phyloP scores from a whole-genome alignment of 1,140 invertebrate genomes.

The Hermetia illucens region DNA sequence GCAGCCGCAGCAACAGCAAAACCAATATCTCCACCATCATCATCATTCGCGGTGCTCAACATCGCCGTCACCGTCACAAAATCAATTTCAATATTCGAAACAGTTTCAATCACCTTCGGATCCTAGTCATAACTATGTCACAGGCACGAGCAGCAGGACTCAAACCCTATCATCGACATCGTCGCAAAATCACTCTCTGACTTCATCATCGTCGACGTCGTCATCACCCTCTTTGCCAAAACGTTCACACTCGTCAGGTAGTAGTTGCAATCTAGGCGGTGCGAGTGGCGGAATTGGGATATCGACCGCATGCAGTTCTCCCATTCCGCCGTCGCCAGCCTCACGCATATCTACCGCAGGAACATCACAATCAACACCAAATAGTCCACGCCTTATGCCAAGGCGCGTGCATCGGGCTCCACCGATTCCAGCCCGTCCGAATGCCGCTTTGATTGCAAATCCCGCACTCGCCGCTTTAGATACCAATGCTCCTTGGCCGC shows the following conservation, averaged over 20 bases:
- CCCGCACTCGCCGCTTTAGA: slow-evolving; percentile 16
- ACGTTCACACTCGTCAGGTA: too few relatives aligned
- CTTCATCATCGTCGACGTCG: slow-evolving; percentile 19
- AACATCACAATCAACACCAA: slow-evolving; percentile 42
- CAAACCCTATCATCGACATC: slow-evolving; percentile 11
- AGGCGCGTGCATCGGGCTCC: slow-evolving; percentile 39
- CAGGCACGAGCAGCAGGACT: not conserved
- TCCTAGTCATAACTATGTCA: too few relatives aligned
- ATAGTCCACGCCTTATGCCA: slow-evolving; percentile 51
- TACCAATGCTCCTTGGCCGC: slow-evolving; percentile 25
- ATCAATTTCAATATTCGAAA: slow-evolving; percentile 14
- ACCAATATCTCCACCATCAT: slow-evolving; percentile 10
- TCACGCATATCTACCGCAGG: slow-evolving; percentile 5
- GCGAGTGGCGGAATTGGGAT: not conserved
- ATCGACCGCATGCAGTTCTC: too few relatives aligned
- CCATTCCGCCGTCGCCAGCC: slow-evolving; percentile 14
- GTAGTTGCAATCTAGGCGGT: slow-evolving; percentile 6
- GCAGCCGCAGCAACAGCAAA: slow-evolving; percentile 11
- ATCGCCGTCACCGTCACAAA: slow-evolving; percentile 20
- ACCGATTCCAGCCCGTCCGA: slow-evolving; percentile 32
- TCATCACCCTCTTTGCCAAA: slow-evolving; percentile 23
- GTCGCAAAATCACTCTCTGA: slow-evolving; percentile 16
- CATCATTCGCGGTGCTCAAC: slow-evolving; percentile 14
- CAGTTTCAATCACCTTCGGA: slow-evolving; percentile 3
- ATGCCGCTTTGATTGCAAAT: slow-evolving; percentile 8